These are phyloP conservation scores for Epinephelus malabaricus DNA, from an alignment of 2,797 vertebrate genomes.

Conservation along the genomic window DNA sequence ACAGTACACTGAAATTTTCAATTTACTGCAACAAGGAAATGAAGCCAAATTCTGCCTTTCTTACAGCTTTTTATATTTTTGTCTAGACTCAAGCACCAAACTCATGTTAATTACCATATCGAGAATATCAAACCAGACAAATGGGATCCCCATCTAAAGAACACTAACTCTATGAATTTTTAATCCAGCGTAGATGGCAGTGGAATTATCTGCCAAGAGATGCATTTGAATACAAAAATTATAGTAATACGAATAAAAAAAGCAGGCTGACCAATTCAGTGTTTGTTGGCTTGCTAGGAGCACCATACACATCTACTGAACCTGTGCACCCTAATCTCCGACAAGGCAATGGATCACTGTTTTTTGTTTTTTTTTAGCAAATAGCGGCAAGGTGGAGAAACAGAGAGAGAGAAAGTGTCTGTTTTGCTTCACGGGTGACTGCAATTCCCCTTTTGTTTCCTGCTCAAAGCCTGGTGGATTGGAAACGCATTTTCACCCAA, in stretches of 20 bases:
- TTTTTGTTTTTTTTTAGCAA: conserved; percentile 33
- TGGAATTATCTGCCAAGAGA: background rate
- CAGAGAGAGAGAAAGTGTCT: conserved; percentile 30
- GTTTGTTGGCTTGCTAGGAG: background rate
- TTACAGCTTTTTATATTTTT: background rate
- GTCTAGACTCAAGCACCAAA: background rate
- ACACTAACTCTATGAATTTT: background rate
- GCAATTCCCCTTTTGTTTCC: conserved; percentile 67
- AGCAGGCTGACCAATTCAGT: background rate
- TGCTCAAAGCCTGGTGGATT: conserved; percentile 64
- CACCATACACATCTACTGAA: conserved; percentile 39
- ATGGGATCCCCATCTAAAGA: background rate
- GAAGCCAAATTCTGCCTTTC: background rate
- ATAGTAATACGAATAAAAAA: background rate
- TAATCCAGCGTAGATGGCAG: background rate
- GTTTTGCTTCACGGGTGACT: conserved; percentile 68
- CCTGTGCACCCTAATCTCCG: conserved; percentile 28
- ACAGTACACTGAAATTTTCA: conserved; percentile 6
- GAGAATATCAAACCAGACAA: conserved; percentile 16
- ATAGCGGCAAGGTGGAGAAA: conserved; percentile 16
- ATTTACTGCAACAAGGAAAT: background rate
- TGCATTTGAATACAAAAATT: background rate
- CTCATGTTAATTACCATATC: background rate
- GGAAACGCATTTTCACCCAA: conserved; percentile 70
- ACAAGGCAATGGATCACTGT: conserved; percentile 51